Evolutionary conservation across 2,113 vertebrate species (phyloP).

Genomic region (Thinocorus orbignyianus): DNA sequence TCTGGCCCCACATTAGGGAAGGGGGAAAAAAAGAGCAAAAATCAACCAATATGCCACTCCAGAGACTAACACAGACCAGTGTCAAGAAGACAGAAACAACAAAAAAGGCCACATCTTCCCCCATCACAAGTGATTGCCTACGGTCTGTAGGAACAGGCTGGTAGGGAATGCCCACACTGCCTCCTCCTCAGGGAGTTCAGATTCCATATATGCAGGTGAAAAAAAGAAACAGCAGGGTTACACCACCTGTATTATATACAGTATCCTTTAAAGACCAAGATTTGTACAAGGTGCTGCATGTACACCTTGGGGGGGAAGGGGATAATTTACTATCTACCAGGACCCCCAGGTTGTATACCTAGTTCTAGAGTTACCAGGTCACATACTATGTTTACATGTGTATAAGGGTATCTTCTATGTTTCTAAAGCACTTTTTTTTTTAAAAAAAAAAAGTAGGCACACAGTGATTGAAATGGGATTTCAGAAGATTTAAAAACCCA

Average conservation of each 20-base stretch:
- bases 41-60: not conserved
- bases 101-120: not conserved
- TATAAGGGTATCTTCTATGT: not conserved
- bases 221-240: not conserved
- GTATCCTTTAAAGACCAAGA: not conserved
- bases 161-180: not conserved
- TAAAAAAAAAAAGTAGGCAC: not conserved
- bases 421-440: not conserved
- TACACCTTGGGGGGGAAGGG: too few relatives aligned
- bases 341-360: not conserved
- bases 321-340: too few relatives aligned
- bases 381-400: too few relatives aligned
- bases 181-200: not conserved
- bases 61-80: not conserved
- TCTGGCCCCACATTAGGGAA: not conserved
- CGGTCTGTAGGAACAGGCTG: not conserved
- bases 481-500: not conserved
- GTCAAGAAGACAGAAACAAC: not conserved
- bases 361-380: not conserved
- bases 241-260: not conserved
- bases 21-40: not conserved
- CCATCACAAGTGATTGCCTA: not conserved
- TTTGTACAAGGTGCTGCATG: not conserved
- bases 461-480: not conserved
- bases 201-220: fast-evolving